phyloP scores from a whole-genome alignment of 2,797 vertebrate species.

The Heterohyrax brucei region DNA sequence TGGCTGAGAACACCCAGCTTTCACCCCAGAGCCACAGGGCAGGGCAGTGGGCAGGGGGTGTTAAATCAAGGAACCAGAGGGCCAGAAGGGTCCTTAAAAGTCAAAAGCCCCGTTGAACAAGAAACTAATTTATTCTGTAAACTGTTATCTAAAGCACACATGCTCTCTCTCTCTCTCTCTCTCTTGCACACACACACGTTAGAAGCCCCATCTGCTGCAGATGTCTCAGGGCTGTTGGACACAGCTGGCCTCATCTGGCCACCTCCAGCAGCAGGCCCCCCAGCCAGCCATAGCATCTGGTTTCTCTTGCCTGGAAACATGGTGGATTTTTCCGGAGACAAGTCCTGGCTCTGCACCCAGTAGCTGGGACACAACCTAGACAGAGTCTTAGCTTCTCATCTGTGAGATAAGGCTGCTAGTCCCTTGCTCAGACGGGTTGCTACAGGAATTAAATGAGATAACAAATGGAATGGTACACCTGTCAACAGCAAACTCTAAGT shows the following conservation, averaged over 20 bases:
- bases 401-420: background rate
- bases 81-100: background rate
- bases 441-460: background rate
- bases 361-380: background rate
- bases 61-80: background rate
- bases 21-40: background rate
- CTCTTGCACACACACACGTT: background rate
- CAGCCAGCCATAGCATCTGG: rapidly evolving
- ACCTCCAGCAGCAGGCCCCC: background rate
- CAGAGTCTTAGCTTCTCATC: background rate
- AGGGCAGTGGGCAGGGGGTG: background rate
- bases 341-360: background rate
- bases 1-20: background rate
- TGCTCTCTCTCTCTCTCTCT: no score
- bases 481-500: background rate
- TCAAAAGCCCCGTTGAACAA: background rate
- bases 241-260: background rate
- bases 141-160: no score
- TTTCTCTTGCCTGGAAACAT: background rate
- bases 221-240: background rate
- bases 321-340: background rate
- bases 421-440: background rate
- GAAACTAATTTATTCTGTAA: no score
- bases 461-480: background rate
- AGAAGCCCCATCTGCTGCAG: background rate